phyloP scores from a whole-genome alignment of 2,888 invertebrate species.

The Agrotis segetum region DNA sequence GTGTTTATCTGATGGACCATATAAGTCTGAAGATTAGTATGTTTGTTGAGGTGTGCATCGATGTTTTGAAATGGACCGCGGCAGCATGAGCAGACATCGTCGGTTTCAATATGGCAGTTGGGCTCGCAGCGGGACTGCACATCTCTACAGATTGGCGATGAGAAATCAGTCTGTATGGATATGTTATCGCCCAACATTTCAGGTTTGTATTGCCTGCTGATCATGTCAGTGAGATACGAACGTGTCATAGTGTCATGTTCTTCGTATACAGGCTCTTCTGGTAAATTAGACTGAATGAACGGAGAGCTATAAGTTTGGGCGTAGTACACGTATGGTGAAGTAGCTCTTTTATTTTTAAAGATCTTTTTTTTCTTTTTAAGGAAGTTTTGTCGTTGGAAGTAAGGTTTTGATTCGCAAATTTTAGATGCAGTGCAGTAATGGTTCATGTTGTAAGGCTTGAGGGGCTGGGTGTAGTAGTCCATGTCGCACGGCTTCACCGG shows the following conservation, averaged over 20 bases:
- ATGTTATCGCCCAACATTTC: constrained; percentile 66
- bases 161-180: constrained; percentile 76
- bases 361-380: constrained; percentile 68
- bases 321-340: constrained; percentile 75
- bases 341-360: constrained; percentile 62
- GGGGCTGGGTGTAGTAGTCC: neutral
- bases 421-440: constrained; percentile 1
- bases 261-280: constrained; percentile 18
- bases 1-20: constrained; percentile 55
- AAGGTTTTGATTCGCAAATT: constrained; percentile 33
- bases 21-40: constrained; percentile 47
- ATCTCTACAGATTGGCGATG: constrained; percentile 81
- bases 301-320: constrained; percentile 70
- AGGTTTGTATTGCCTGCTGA: constrained; percentile 77
- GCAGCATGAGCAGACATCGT: constrained; percentile 82
- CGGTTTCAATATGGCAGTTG: constrained; percentile 66
- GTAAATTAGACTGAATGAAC: constrained; percentile 54
- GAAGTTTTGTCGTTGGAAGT: constrained; percentile 47
- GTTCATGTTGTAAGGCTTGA: neutral
- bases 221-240: constrained; percentile 72
- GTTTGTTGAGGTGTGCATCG: constrained; percentile 70
- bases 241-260: constrained; percentile 40
- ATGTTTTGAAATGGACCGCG: constrained; percentile 78
- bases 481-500: neutral
- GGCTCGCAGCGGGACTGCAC: constrained; percentile 34